A percentile compares a stretch with the other conserved stretches of the same genome.
phyloP scores from a whole-genome alignment of 2,113 vertebrate genomes.

The Chaetura pelagica region DNA sequence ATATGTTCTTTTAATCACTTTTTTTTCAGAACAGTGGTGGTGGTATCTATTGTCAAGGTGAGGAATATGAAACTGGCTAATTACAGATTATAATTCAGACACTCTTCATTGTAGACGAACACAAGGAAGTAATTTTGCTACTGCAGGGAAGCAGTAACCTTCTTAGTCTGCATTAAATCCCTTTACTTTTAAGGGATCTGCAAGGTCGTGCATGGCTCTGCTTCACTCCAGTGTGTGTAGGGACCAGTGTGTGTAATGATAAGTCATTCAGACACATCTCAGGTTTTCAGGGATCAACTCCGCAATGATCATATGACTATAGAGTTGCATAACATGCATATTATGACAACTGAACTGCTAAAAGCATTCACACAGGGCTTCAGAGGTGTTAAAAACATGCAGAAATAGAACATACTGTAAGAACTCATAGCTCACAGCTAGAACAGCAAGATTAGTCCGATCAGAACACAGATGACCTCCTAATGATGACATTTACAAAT shows the following conservation, averaged over 20 bases:
- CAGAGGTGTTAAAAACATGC: neutral
- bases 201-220: neutral
- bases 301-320: neutral
- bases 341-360: neutral
- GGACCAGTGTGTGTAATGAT: neutral
- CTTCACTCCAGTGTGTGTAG: neutral
- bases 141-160: neutral
- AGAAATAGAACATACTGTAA: neutral
- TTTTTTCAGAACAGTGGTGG: neutral
- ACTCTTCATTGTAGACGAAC: neutral
- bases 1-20: neutral
- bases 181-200: neutral
- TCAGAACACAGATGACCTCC: neutral
- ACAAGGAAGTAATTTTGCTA: neutral
- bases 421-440: neutral
- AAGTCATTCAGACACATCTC: neutral
- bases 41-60: neutral
- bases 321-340: fast-evolving
- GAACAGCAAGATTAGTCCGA: neutral
- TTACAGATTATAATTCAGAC: neutral
- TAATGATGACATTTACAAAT: neutral
- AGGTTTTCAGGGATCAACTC: neutral
- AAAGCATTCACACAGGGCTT: fast-evolving
- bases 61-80: neutral
- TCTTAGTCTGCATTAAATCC: fast-evolving